These are phyloP conservation scores for Euglossa dilemma DNA, from an alignment of 1,140 invertebrate species.

Conservation along the genomic window DNA sequence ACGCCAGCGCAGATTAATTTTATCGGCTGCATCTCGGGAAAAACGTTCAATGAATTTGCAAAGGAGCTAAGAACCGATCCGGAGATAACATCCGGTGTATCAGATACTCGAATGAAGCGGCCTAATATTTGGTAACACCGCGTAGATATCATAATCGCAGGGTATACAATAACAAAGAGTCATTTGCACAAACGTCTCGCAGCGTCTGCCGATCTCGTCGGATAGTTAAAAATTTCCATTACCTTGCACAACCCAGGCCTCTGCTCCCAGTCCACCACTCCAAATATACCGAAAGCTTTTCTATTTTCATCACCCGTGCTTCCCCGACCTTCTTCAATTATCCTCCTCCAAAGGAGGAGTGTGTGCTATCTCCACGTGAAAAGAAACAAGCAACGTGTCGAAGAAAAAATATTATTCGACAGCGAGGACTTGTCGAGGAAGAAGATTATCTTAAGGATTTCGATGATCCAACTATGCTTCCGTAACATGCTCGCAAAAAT, in stretches of 20 bases:
- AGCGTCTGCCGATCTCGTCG: background rate
- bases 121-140: background rate
- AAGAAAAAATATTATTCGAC: too few relatives aligned
- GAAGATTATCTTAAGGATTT: too few relatives aligned
- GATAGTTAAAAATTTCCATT: background rate
- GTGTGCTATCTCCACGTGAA: too few relatives aligned
- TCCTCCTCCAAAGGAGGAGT: too few relatives aligned
- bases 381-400: too few relatives aligned
- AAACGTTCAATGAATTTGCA: background rate
- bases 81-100: background rate
- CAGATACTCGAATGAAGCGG: background rate
- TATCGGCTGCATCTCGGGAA: background rate
- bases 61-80: background rate
- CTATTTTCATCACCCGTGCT: background rate
- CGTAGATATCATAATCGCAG: background rate
- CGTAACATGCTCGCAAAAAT: too few relatives aligned
- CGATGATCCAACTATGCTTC: too few relatives aligned
- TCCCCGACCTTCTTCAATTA: too few relatives aligned
- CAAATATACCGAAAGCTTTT: background rate
- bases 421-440: too few relatives aligned
- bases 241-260: background rate
- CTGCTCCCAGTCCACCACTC: background rate
- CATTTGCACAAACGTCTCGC: background rate
- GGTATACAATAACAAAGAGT: constrained; percentile 1
- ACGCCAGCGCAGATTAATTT: background rate